Evolutionary conservation across 2,797 vertebrate species (phyloP).

Genomic region (Anomalospiza imberbis): DNA sequence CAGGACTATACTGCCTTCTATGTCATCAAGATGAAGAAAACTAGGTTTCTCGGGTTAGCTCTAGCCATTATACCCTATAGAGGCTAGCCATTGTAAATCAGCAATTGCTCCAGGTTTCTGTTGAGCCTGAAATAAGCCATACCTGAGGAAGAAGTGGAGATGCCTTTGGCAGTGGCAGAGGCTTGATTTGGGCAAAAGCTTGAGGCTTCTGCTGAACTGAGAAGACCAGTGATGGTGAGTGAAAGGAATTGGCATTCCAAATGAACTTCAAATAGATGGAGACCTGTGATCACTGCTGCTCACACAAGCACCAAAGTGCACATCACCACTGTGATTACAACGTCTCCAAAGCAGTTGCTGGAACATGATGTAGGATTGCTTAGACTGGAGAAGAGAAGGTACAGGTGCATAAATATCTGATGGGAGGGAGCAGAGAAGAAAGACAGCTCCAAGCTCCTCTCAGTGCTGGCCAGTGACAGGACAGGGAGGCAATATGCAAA

Average conservation of each 20-base stretch:
- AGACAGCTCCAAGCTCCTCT: background rate
- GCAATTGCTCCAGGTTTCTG: background rate
- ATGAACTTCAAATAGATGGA: background rate
- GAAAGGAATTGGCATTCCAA: background rate
- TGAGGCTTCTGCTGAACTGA: background rate
- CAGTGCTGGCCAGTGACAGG: background rate
- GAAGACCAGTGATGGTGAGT: background rate
- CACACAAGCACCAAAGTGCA: background rate
- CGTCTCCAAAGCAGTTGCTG: background rate
- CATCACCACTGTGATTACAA: background rate
- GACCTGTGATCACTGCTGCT: background rate
- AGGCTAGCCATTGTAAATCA: background rate
- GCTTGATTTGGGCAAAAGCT: background rate
- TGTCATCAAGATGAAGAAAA: background rate
- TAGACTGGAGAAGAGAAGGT: background rate
- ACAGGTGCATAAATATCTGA: background rate
- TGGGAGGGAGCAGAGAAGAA: background rate
- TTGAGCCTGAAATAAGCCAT: background rate
- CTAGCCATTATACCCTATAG: background rate
- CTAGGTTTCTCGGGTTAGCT: background rate
- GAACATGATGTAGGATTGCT: background rate
- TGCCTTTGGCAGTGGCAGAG: background rate
- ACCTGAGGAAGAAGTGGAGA: background rate
- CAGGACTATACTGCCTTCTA: background rate
- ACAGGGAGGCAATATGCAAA: background rate